Evolutionary conservation across 1,140 invertebrate genomes (phyloP).

Genomic region (Fopius arisanus): DNA sequence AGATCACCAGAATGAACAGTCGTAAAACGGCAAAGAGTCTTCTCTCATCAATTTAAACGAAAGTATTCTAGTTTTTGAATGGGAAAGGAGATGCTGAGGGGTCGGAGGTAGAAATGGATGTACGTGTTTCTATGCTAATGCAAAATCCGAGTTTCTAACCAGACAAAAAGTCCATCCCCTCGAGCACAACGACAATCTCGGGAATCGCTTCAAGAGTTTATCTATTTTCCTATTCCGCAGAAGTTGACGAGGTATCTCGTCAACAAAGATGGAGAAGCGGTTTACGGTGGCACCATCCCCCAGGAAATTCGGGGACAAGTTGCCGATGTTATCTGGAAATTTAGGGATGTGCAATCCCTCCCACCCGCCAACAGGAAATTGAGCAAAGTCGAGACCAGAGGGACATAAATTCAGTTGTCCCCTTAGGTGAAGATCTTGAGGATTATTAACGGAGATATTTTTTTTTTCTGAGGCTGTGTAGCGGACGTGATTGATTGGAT

Average conservation of each 20-base stretch:
- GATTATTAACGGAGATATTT: constrained; percentile 4
- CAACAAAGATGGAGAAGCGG: constrained; percentile 4
- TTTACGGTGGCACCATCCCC: background rate
- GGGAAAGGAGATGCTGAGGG: background rate
- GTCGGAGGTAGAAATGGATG: background rate
- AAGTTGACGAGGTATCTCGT: background rate
- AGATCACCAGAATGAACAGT: background rate
- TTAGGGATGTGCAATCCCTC: constrained; percentile 44
- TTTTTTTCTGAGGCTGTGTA: background rate
- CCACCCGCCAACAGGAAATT: constrained; percentile 46
- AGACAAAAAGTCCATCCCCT: background rate
- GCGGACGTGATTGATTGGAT: constrained; percentile 5
- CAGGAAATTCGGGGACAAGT: constrained; percentile 51
- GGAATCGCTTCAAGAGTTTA: constrained; percentile 12
- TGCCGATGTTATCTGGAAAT: constrained; percentile 54
- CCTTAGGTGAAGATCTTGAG: constrained; percentile 3
- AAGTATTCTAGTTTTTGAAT: background rate
- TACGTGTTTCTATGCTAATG: constrained; percentile 29
- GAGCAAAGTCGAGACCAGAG: constrained; percentile 34
- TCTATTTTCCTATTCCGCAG: constrained; percentile 24
- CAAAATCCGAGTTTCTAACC: constrained; percentile 27
- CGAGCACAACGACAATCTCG: background rate
- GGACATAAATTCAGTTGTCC: constrained; percentile 13
- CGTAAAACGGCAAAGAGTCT: constrained; percentile 2
- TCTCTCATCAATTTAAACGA: background rate